phyloP scores from a whole-genome alignment of 2,797 vertebrate species.

The Sebastes flavidus region DNA sequence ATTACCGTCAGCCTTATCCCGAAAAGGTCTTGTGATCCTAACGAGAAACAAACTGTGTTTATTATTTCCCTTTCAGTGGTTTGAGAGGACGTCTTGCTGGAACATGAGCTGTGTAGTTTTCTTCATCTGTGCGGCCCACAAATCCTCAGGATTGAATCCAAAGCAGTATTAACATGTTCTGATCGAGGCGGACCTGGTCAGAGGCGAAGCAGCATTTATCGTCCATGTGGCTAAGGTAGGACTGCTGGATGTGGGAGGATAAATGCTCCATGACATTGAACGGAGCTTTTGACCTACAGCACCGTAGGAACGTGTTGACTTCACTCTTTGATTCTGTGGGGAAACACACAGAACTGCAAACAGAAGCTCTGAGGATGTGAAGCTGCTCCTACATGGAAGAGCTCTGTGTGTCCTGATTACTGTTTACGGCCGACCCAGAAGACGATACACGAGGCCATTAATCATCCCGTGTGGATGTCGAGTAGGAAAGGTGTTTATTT shows the following conservation, averaged over 20 bases:
- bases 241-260: slow-evolving; percentile 22
- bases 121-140: slow-evolving; percentile 17
- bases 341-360: slow-evolving; percentile 16
- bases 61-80: slow-evolving; percentile 72
- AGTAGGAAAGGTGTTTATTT: slow-evolving; percentile 24
- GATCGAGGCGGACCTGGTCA: slow-evolving; percentile 13
- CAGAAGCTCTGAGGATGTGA: slow-evolving; percentile 28
- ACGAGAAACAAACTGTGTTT: not conserved
- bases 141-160: slow-evolving; percentile 39
- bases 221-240: slow-evolving; percentile 26
- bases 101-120: slow-evolving; percentile 14
- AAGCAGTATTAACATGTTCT: slow-evolving; percentile 23
- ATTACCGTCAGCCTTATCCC: not conserved
- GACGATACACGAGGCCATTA: slow-evolving; percentile 31
- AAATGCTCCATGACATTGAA: slow-evolving; percentile 19
- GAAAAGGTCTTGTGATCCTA: not conserved
- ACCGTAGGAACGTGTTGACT: slow-evolving; percentile 11
- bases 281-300: slow-evolving; percentile 34
- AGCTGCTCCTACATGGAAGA: slow-evolving; percentile 33
- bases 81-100: slow-evolving; percentile 51
- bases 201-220: not conserved
- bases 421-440: slow-evolving; percentile 16
- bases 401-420: slow-evolving; percentile 21
- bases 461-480: slow-evolving; percentile 27
- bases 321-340: slow-evolving; percentile 29